Evolutionary conservation across 2,888 invertebrate species (phyloP).

Genomic region (Harpalus rubripes): DNA sequence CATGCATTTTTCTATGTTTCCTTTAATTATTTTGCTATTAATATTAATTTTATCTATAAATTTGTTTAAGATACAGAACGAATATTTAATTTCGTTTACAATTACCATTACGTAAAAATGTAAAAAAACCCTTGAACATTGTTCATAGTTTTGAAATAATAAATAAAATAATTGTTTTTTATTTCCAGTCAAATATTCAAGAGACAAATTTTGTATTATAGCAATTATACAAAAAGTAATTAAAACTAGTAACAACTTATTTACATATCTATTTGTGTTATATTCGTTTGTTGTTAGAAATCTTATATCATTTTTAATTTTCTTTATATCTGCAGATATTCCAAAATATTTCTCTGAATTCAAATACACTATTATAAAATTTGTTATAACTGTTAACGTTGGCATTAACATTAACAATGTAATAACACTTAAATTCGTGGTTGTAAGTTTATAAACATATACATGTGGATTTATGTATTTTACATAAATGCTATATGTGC

Average conservation of each 20-base stretch:
- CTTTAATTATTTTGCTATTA: not conserved
- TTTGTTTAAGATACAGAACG: not conserved
- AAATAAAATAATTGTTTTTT: not conserved
- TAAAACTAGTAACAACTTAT: not conserved
- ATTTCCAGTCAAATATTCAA: not conserved
- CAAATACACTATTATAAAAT: not conserved
- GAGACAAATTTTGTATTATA: not conserved
- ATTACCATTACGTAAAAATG: not conserved
- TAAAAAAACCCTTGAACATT: not conserved
- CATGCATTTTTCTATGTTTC: not conserved
- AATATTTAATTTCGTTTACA: slow-evolving; percentile 7
- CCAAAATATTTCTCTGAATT: slow-evolving; percentile 6
- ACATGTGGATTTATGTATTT: not conserved
- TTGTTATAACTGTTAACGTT: not conserved
- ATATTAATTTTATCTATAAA: not conserved
- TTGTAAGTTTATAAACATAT: slow-evolving; percentile 7
- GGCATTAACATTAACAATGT: slow-evolving; percentile 11
- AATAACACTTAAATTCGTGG: not conserved
- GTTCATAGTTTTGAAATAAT: not conserved
- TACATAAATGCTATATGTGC: not conserved
- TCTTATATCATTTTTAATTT: not conserved
- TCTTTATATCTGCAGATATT: not conserved
- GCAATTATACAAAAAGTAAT: not conserved
- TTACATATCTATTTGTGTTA: slow-evolving; percentile 1
- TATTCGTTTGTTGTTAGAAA: not conserved